Evolutionary conservation across 2,888 invertebrate genomes (phyloP).

Genomic region (Strigamia maritima): DNA sequence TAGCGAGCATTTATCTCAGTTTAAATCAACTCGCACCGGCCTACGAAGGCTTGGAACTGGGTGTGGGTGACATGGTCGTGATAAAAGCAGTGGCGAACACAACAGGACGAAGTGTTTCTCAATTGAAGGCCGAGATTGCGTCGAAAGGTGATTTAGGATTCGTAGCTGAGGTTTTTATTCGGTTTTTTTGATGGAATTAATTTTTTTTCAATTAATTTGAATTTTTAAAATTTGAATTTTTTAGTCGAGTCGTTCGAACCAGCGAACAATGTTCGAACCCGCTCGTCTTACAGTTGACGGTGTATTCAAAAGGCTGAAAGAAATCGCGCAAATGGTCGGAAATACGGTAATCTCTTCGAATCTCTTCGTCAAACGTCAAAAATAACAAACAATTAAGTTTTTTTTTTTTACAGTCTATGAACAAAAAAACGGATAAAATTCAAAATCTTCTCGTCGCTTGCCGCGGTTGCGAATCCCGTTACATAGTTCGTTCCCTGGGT

Average conservation of each 20-base stretch:
- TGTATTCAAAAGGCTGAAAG: constrained; percentile 79
- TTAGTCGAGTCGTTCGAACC: constrained; percentile 59
- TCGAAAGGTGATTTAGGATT: constrained; percentile 82
- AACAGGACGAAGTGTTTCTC: constrained; percentile 78
- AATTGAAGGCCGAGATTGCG: constrained; percentile 71
- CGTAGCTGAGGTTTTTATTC: constrained; percentile 61
- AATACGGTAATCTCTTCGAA: constrained; percentile 60
- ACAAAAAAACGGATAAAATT: constrained; percentile 83
- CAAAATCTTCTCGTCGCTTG: constrained; percentile 91
- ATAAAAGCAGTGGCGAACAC: constrained; percentile 91
- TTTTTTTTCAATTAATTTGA: background rate
- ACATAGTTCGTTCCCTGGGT: constrained; percentile 80
- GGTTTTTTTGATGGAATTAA: background rate
- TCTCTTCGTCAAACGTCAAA: background rate
- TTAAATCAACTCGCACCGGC: constrained; percentile 95
- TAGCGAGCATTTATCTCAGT: constrained; percentile 87
- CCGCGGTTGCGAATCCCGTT: constrained; percentile 79
- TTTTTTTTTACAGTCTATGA: constrained; percentile 50
- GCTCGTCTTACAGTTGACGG: constrained; percentile 68
- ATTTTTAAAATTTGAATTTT: constrained; percentile 24
- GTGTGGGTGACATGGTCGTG: constrained; percentile 89
- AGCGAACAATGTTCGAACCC: constrained; percentile 83
- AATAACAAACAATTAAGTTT: too few relatives aligned
- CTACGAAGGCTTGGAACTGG: constrained; percentile 84
- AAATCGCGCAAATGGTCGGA: constrained; percentile 83